phyloP scores from a whole-genome alignment of 92 coral and sea anemone genomes.

The Paramuricea clavata region DNA sequence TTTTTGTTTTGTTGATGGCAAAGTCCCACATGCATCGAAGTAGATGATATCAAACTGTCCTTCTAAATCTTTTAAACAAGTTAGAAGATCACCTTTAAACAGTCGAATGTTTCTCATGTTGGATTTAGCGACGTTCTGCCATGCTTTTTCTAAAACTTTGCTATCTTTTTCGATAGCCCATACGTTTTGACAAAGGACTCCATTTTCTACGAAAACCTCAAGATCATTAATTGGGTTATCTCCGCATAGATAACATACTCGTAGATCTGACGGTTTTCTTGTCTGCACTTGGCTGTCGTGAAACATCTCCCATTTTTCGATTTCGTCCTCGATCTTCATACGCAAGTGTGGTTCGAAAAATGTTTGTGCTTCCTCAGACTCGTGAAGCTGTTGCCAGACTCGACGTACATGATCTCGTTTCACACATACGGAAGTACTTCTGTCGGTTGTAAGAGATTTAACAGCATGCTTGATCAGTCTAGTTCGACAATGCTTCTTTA shows the following conservation, averaged over 20 bases:
- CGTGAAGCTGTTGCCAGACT: conserved; percentile 34
- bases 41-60: conserved; percentile 68
- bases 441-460: conserved; percentile 11
- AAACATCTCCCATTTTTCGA: conserved; percentile 25
- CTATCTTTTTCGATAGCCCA: conserved; percentile 65
- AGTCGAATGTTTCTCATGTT: conserved; percentile 34
- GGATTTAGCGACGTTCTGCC: background rate
- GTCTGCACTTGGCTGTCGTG: conserved; percentile 30
- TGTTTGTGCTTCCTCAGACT: conserved; percentile 1
- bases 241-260: conserved; percentile 66
- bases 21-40: conserved; percentile 65
- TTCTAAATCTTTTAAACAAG: conserved; percentile 21
- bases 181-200: conserved; percentile 64
- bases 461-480: conserved; percentile 14
- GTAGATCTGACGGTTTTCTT: conserved; percentile 50
- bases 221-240: conserved; percentile 61
- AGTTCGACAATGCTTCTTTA: conserved; percentile 1
- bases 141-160: background rate
- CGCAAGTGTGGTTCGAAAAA: background rate
- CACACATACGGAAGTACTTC: conserved; percentile 46
- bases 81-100: conserved; percentile 33
- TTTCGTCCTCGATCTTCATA: background rate
- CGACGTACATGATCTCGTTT: conserved; percentile 39
- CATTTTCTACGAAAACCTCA: conserved; percentile 44
- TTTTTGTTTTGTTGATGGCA: conserved; percentile 48